Percentiles rank a stretch among this genome's conserved stretches.
phyloP scores from a whole-genome alignment of 2,888 invertebrate species.

The Rhimphoctona megacephalus region DNA sequence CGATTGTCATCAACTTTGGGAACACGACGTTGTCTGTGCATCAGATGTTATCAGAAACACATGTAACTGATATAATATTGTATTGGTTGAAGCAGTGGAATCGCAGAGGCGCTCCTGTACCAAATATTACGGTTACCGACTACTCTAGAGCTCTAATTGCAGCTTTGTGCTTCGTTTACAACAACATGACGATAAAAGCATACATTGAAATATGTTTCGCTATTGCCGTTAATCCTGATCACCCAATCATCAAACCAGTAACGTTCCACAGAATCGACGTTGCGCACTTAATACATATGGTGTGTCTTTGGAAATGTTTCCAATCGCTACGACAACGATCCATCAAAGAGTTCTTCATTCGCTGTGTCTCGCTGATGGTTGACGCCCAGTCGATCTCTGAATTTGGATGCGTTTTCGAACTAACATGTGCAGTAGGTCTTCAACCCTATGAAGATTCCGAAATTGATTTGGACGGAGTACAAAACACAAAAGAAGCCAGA shows the following conservation, averaged over 20 bases:
- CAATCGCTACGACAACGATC: no score
- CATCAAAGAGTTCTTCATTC: constrained; percentile 61
- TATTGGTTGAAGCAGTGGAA: no score
- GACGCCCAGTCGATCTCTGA: neutral
- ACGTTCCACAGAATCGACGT: no score
- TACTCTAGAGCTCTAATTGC: constrained; percentile 61
- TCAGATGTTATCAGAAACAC: constrained; percentile 8
- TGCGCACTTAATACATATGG: no score
- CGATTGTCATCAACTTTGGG: constrained; percentile 8
- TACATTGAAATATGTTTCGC: constrained; percentile 53
- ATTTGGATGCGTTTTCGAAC: neutral
- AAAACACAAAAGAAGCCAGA: neutral
- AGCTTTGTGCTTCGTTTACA: constrained; percentile 62
- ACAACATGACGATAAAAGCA: constrained; percentile 50
- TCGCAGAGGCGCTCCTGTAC: neutral
- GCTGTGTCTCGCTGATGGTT: constrained; percentile 43
- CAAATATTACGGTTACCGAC: constrained; percentile 10
- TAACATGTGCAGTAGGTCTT: constrained; percentile 1
- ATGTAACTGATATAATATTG: constrained; percentile 41
- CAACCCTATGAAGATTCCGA: constrained; percentile 12
- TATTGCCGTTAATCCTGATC: neutral
- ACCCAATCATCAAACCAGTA: no score
- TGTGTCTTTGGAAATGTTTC: no score
- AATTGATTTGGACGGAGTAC: neutral
- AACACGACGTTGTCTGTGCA: neutral